Evolutionary conservation across 2,888 invertebrate genomes (phyloP), one percentile per base, ranked within the genome.

Genomic region (Amphiduros pacificus): DNA sequence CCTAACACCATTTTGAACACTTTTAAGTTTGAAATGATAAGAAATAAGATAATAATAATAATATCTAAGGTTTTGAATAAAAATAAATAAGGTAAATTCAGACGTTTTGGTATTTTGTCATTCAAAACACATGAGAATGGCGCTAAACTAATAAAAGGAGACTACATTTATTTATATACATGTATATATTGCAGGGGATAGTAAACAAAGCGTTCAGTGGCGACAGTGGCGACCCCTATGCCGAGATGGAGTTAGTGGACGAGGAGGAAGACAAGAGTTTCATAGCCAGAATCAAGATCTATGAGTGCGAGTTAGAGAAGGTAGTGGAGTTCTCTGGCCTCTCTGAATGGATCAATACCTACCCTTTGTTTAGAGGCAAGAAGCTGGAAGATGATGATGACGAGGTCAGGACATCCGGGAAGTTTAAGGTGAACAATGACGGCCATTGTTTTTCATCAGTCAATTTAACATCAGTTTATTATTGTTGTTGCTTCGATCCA

Each of bases 381-480:
- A 67, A 67, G 55, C 29, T 56, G 9, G 66, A 69, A 27, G 73
- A 74, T 36, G 66, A 66, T n/a, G 61, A 65, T 17, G 71, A 70
- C 32, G 52, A 32, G n/a, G 31, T 41, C 1, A 44, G 71, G 20
- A 41, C 62, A 11, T 55, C 64, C 2, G 73, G 71, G n/a, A 62
- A 62, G 40, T 73, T 73, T 55, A 73, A 73, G 67, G 71, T 70
- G n/a, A 63, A 44, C 17, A n/a, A n/a, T n/a, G n/a, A n/a, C n/a
- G n/a, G n/a, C n/a, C n/a, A n/a, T n/a, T n/a, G n/a, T n/a, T n/a
- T n/a, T n/a, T n/a, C n/a, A n/a, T n/a, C n/a, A n/a, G n/a, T n/a
- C n/a, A n/a, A n/a, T n/a, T n/a, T n/a, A n/a, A n/a, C n/a, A n/a
- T n/a, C n/a, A n/a, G n/a, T n/a, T n/a, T n/a, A n/a, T n/a, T n/a